A percentile compares a stretch with the other conserved stretches of the same genome.
phyloP scores from a whole-genome alignment of 2,113 vertebrate genomes.

The Xenus cinereus region DNA sequence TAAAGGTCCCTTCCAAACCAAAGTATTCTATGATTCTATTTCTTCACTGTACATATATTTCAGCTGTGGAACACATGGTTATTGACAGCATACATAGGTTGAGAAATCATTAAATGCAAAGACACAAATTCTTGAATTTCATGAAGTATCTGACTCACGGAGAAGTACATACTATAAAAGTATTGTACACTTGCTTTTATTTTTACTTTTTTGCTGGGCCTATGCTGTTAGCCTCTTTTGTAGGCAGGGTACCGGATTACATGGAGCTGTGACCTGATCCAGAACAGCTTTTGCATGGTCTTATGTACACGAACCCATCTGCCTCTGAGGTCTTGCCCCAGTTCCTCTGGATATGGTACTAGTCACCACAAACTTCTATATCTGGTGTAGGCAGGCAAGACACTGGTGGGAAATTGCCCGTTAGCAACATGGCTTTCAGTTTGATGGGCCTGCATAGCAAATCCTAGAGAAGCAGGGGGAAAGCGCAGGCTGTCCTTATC shows the following conservation, averaged over 20 bases:
- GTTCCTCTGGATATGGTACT: not conserved
- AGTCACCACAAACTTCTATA: not conserved
- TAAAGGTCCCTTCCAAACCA: not conserved
- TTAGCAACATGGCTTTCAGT: accelerated
- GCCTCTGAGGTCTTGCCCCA: not conserved
- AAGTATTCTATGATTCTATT: not conserved
- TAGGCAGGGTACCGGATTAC: not conserved
- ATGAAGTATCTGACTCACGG: not conserved
- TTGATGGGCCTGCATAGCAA: not conserved
- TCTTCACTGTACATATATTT: not conserved
- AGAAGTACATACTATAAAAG: not conserved
- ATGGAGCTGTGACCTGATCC: not conserved
- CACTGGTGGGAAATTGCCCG: not conserved
- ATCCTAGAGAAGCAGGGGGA: not conserved
- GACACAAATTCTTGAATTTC: not conserved
- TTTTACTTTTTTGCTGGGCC: not conserved
- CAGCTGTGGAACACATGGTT: not conserved
- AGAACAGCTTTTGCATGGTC: not conserved
- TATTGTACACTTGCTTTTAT: not conserved
- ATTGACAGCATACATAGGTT: not conserved
- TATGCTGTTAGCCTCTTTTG: not conserved
- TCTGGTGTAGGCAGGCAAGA: not conserved
- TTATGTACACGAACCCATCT: not conserved
- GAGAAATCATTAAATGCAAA: not conserved
- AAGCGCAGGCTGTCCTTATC: not conserved